phyloP scores from a whole-genome alignment of 2,113 vertebrate genomes.

The Natator depressus region DNA sequence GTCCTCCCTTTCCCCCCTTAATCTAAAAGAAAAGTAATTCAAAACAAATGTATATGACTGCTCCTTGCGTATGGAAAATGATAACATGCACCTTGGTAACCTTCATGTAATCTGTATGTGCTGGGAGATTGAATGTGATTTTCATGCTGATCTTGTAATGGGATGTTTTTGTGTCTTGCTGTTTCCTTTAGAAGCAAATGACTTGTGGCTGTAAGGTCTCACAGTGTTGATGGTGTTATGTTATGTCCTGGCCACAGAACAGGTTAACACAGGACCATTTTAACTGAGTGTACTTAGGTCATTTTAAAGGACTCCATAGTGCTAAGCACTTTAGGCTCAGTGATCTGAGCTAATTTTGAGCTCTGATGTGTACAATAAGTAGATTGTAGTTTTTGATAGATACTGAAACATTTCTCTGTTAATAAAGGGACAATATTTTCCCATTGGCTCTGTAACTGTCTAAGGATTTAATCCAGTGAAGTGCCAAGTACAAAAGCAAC shows the following conservation, averaged over 20 bases:
- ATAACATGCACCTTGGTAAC: neutral
- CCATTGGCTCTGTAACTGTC: neutral
- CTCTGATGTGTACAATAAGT: neutral
- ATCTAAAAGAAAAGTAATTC: neutral
- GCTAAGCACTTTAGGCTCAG: neutral
- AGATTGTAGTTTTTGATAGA: neutral
- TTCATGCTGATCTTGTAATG: conserved; percentile 35
- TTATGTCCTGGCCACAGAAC: conserved; percentile 9
- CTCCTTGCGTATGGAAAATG: neutral
- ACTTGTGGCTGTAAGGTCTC: neutral
- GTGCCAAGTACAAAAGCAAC: neutral
- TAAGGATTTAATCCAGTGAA: neutral
- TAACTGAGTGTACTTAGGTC: neutral
- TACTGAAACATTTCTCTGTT: neutral
- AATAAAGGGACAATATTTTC: neutral
- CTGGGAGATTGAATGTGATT: conserved; percentile 24
- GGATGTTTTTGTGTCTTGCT: conserved; percentile 42
- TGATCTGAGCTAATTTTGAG: neutral
- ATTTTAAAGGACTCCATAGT: neutral
- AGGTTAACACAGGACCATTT: neutral
- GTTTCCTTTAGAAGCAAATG: conserved; percentile 21
- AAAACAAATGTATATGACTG: neutral
- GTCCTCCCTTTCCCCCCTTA: fast-evolving
- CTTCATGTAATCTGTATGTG: neutral
- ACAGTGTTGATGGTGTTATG: neutral